Evolutionary conservation across 2,113 vertebrate species (phyloP), one percentile per base, ranked within the genome.

Genomic region (Nansenia antarctica): DNA sequence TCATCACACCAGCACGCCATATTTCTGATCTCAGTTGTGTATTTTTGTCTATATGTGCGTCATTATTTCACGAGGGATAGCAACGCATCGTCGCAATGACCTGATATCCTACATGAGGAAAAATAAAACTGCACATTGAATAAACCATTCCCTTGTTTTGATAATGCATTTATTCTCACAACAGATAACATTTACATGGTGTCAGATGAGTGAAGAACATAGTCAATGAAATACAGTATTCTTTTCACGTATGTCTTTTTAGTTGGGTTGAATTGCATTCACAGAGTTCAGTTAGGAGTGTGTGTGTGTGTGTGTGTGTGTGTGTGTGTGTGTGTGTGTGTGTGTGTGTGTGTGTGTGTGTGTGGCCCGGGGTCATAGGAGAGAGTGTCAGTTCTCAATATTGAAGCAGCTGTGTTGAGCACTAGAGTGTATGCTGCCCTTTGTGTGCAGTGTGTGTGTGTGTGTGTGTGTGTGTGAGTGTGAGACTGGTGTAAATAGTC

Each of bases 111-210:
- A 64, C 69, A 58, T 39, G 39, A 22, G 9, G 63, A 11, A 71
- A 67, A 71, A 26, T 53, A 70, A 82, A 54, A 22, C 70, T 70
- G 45, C 60, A 32, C 2, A 6, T 52, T 20, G 9, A 47, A 78
- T 66, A 70, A 26, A 30, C 55, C 71, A 62, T 11, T 45, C 22
- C 35, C 60, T 67, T 81, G 53, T 86, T 91, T 89, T 89, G 76
- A 52, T 81, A 88, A 91, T 87, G 86, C 75, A 90, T 92, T 94
- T 98, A 98, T 97, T 97, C 90, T 94, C 92, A 93, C 93, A 95
- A 94, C 91, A 93, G 87, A 85, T 94, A 94, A 98, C 95, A 98
- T 93, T 94, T 91, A 93, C 90, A 92, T 69, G 79, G 89, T 93
- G 92, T 90, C 83, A 93, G 87, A 88, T 87, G 90, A 89, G 90